These are phyloP conservation scores for Chrysolina americana DNA, from an alignment of 2,888 invertebrate genomes.

Conservation along the genomic window DNA sequence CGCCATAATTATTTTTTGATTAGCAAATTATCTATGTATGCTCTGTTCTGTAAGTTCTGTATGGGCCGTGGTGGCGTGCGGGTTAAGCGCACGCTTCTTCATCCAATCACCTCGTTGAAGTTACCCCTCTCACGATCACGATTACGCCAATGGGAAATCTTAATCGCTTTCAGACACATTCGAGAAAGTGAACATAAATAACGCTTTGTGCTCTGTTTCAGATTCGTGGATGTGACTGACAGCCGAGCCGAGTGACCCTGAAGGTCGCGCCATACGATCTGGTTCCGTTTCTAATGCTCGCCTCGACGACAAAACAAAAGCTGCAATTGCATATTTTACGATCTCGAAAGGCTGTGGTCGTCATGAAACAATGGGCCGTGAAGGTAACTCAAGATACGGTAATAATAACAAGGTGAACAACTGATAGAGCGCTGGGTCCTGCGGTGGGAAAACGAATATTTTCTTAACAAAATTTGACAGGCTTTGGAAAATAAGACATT, in stretches of 20 bases:
- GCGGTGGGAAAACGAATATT: too few species aligned
- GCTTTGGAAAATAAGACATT: too few species aligned
- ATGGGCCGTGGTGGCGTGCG: too few species aligned
- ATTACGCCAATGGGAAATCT: not conserved
- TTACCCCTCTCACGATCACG: too few species aligned
- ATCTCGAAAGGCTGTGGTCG: conserved; percentile 2
- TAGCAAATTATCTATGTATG: too few species aligned
- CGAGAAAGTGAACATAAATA: not conserved
- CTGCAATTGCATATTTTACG: conserved; percentile 19
- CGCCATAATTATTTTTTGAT: too few species aligned
- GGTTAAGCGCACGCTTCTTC: too few species aligned
- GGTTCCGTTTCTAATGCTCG: conserved; percentile 11
- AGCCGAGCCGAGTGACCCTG: conserved; percentile 13
- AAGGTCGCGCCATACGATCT: conserved; percentile 15
- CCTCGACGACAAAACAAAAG: conserved; percentile 8
- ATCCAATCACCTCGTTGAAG: too few species aligned
- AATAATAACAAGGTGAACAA: not conserved
- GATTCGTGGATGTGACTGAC: not conserved
- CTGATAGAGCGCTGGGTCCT: too few species aligned
- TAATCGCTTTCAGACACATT: not conserved
- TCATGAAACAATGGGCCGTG: conserved; percentile 28
- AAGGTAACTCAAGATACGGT: conserved; percentile 32
- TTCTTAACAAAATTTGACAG: too few species aligned
- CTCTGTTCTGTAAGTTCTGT: too few species aligned
- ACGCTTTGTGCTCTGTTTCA: conserved; percentile 3